Conservation (phyloP, 2,797 vertebrate genomes). For the Cynodonichthys magdalenae region DNA sequence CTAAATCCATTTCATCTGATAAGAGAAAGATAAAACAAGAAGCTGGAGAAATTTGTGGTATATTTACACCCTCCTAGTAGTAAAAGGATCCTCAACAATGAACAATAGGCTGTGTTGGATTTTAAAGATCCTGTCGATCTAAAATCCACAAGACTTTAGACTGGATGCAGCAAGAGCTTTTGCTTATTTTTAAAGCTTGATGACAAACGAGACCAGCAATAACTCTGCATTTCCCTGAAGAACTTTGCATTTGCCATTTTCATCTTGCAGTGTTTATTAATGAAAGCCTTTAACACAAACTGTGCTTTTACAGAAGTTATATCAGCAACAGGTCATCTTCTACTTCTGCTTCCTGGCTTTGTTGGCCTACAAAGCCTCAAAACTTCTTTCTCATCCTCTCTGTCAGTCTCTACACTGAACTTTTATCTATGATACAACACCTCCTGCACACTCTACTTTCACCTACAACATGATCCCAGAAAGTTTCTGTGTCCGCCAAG, state of each 20-base stretch:
- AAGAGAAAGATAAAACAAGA: conserved; percentile 16
- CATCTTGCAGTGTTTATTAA: conserved; percentile 21
- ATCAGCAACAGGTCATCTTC: conserved; percentile 41
- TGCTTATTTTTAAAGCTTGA: conserved; percentile 39
- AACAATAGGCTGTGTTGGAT: conserved; percentile 30
- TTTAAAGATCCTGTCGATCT: conserved; percentile 25
- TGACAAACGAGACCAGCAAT: conserved; percentile 40
- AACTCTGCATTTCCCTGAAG: conserved; percentile 27
- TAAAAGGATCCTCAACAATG: conserved; percentile 39
- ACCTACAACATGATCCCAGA: conserved; percentile 32
- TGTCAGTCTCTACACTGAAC: conserved; percentile 21
- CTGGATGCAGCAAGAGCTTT: conserved; percentile 23
- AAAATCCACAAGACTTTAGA: conserved; percentile 45
- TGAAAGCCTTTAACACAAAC: not conserved
- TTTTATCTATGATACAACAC: conserved; percentile 36
- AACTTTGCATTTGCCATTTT: conserved; percentile 8
- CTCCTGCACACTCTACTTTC: conserved; percentile 31
- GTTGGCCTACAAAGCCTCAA: conserved; percentile 35
- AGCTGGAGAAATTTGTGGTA: conserved; percentile 12
- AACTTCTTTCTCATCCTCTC: conserved; percentile 42
- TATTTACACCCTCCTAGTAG: conserved; percentile 26
- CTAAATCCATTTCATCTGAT: too few species aligned
- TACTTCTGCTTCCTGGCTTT: conserved; percentile 33
- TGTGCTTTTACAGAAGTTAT: conserved; percentile 30
- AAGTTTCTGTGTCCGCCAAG: conserved; percentile 13